phyloP scores from a whole-genome alignment of 2,888 invertebrate species.

The Coenonympha arcania region DNA sequence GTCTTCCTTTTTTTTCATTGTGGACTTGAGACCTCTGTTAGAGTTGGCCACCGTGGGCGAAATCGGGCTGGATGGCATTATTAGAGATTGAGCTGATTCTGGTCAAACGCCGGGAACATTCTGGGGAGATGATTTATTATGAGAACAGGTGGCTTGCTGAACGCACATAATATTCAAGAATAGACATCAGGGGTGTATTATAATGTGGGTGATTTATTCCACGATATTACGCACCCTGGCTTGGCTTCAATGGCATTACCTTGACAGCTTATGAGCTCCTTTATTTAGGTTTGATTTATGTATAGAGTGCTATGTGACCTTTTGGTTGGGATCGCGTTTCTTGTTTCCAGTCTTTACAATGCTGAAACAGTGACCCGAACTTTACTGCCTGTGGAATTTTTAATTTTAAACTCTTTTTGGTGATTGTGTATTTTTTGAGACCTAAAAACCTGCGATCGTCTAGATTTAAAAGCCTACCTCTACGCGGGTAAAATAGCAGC shows the following conservation, averaged over 20 bases:
- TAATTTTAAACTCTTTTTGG: no score
- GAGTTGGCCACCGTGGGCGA: no score
- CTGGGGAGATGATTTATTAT: background rate
- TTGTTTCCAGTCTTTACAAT: slow-evolving; percentile 13
- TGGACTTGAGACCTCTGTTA: no score
- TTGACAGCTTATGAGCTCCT: slow-evolving; percentile 71
- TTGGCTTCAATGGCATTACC: slow-evolving; percentile 68
- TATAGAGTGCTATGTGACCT: slow-evolving; percentile 58
- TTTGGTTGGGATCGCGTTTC: slow-evolving; percentile 34
- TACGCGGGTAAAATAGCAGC: background rate
- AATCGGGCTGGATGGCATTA: no score
- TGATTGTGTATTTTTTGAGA: no score
- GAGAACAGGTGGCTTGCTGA: slow-evolving; percentile 33
- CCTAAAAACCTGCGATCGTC: no score
- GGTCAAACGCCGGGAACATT: no score
- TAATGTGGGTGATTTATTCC: slow-evolving; percentile 64
- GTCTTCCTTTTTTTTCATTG: no score
- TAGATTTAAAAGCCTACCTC: no score
- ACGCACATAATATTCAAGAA: slow-evolving; percentile 58
- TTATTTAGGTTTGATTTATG: slow-evolving; percentile 71
- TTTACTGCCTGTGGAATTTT: background rate
- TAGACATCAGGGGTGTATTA: slow-evolving; percentile 67
- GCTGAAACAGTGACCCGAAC: background rate
- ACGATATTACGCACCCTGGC: slow-evolving; percentile 66
- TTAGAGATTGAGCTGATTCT: no score